Percentiles rank a stretch among this genome's conserved stretches.
These are phyloP conservation scores for Pollenia amentaria DNA, from an alignment of 2,888 invertebrate genomes.

Conservation along the genomic window DNA sequence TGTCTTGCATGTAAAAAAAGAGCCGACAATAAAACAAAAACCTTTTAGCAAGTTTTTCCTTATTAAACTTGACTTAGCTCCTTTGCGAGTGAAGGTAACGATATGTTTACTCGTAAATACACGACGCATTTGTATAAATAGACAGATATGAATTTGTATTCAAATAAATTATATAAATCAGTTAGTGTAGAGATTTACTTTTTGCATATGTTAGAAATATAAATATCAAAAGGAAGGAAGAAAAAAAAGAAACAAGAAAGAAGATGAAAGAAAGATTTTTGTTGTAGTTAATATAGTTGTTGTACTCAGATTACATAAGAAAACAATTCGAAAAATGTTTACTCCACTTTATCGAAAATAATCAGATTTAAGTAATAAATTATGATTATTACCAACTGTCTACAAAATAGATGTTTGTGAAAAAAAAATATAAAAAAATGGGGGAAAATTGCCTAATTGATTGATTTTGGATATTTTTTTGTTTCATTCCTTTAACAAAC, in stretches of 20 bases:
- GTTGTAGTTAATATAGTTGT: neutral
- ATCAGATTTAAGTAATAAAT: constrained; percentile 56
- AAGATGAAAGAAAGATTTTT: neutral
- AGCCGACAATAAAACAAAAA: too few relatives aligned
- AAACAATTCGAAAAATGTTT: constrained; percentile 24
- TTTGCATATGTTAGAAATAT: constrained; percentile 24
- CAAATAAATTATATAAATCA: constrained; percentile 49
- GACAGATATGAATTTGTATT: constrained; percentile 37
- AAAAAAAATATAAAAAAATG: neutral
- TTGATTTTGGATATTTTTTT: constrained; percentile 34
- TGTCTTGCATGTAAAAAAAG: too few relatives aligned
- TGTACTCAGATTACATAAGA: constrained; percentile 33
- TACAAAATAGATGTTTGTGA: too few relatives aligned
- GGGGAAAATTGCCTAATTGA: constrained; percentile 30
- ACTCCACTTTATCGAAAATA: constrained; percentile 31
- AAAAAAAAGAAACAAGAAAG: neutral
- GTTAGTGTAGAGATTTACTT: neutral
- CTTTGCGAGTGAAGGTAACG: neutral
- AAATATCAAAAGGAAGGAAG: neutral
- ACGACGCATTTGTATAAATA: constrained; percentile 18
- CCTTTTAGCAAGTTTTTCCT: too few relatives aligned
- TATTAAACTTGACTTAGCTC: too few relatives aligned
- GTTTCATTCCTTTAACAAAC: neutral
- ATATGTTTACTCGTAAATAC: constrained; percentile 22
- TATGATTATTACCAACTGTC: constrained; percentile 7